phyloP scores from a whole-genome alignment of 2,888 invertebrate genomes.

The Tholera decimalis region DNA sequence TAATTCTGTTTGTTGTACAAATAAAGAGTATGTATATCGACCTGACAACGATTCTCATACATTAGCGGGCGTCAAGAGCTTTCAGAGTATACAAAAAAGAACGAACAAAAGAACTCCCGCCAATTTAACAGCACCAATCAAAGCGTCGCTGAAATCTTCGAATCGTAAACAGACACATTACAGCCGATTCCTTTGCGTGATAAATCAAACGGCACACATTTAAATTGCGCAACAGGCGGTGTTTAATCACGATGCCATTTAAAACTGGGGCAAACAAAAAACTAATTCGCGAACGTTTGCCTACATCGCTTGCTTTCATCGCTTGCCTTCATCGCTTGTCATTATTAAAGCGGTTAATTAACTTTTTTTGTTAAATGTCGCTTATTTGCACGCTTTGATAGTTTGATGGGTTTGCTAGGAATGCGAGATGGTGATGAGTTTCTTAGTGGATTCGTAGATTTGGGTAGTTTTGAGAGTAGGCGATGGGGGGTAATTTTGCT shows the following conservation, averaged over 20 bases:
- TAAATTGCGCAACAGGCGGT: conserved; percentile 69
- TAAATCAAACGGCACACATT: conserved; percentile 62
- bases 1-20: too few species aligned
- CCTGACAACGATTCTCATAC: too few species aligned
- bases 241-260: conserved; percentile 61
- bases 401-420: conserved; percentile 22
- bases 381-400: conserved; percentile 28
- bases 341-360: conserved; percentile 49
- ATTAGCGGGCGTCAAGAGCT: too few species aligned
- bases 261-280: conserved; percentile 64
- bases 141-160: conserved; percentile 18
- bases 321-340: conserved; percentile 44
- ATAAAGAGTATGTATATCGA: too few species aligned
- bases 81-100: neutral
- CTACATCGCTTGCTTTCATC: conserved; percentile 41
- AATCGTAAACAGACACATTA: conserved; percentile 42
- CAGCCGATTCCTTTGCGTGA: conserved; percentile 36
- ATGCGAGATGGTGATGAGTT: conserved; percentile 3
- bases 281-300: conserved; percentile 60
- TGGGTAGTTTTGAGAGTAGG: neutral
- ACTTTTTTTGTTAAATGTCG: conserved; percentile 31
- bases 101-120: neutral
- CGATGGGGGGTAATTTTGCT: neutral
- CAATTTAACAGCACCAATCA: conserved; percentile 16
- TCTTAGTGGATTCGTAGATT: conserved; percentile 5